phyloP scores from a whole-genome alignment of 2,888 invertebrate species.

The Sesamia inferens region DNA sequence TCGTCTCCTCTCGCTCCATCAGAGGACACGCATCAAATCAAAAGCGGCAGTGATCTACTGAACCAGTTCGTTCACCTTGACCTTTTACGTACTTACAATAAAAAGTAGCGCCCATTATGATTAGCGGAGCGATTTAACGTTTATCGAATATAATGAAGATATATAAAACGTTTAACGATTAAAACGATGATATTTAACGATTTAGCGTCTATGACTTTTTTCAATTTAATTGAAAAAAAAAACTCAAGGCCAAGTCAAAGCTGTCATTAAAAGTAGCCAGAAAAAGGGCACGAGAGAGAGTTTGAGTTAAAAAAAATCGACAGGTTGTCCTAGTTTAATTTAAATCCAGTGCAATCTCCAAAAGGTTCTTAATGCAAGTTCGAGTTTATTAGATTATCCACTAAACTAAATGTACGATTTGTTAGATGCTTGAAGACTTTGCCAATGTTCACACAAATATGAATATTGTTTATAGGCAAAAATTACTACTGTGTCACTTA shows the following conservation, averaged over 20 bases:
- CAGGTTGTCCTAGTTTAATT: neutral
- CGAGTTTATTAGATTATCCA: neutral
- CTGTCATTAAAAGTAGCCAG: neutral
- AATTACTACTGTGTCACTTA: neutral
- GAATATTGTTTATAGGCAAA: neutral
- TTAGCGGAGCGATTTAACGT: conserved; percentile 30
- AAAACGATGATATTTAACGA: conserved; percentile 6
- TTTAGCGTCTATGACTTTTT: neutral
- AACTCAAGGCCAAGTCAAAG: too few species aligned
- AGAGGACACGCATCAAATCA: conserved; percentile 16
- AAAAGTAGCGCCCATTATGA: conserved; percentile 12
- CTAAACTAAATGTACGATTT: neutral
- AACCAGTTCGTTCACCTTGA: conserved; percentile 78
- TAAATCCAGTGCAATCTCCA: neutral
- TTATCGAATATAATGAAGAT: neutral
- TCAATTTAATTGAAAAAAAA: too few species aligned
- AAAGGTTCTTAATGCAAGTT: neutral
- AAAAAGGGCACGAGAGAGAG: neutral
- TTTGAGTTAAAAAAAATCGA: neutral
- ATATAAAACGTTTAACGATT: neutral
- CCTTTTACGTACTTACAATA: conserved; percentile 65
- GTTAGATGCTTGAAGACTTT: neutral
- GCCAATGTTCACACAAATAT: too few species aligned
- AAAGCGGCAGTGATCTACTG: conserved; percentile 65
- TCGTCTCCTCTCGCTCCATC: neutral